Base-by-base conservation (phyloP, 1,140 invertebrate genomes). In the Zelostemma sp. region DNA sequence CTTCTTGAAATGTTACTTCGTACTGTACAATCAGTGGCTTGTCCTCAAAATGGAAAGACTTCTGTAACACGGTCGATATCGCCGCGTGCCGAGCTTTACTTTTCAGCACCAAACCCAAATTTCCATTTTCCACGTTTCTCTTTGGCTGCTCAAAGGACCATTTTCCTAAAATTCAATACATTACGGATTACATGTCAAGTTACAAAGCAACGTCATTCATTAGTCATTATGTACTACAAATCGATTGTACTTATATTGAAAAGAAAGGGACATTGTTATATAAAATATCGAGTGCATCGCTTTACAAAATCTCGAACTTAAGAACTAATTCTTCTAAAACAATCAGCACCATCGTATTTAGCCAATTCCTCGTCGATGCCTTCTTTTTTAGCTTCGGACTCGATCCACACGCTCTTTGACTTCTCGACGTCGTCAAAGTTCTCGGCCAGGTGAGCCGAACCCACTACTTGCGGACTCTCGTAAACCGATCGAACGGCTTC, bases 11-110 rank as follows among this genome's bases (percentile, higher is more conserved):
- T 45, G 82, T 82, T 11, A 96, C 93, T 88, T 96, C 97, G 88
- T 97, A 99, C 84, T 99, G 98, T 6, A 99, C 91, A 75, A 99
- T 87, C 17, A 99, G 86, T 0, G 96, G 96, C 75, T 95, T 95
- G 41, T 91, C 89, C 25, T 86, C 88, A 80, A 99, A 99, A 25
- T 92, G 86, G 85, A 98, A 99, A 12, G 93, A 91, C 78, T 90
- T 92, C 45, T 88, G 86, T 5, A 99, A 85, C 28, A 89, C 86
- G n/a, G 93, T 87, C 11, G 97, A 88, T 73, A 99, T 96, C 4
- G 98, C 98, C 49, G 97, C 93, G 86, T 99, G 98, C 77, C 97
- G 96, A 5, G 97, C 97, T 87, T 97, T 97, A 0, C 95, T 95
- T 83, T 96, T 97, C 6, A 99, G 85, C 14, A 98, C 93, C 48